Conservation (phyloP, 2,888 invertebrate genomes). For the Aplocera efformata region DNA sequence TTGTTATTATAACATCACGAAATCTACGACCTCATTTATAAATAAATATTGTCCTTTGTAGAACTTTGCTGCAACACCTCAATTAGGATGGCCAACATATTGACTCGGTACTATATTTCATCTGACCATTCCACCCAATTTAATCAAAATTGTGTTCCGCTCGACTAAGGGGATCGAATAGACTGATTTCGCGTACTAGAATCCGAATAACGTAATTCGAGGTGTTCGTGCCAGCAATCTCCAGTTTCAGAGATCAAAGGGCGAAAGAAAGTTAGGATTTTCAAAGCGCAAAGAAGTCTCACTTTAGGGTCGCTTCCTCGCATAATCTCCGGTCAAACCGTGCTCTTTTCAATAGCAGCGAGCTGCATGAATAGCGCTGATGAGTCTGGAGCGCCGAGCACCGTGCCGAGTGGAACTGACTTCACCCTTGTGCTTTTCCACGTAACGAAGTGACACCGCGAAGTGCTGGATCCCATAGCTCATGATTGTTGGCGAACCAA, state of each 20-base stretch:
- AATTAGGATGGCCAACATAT: too few species aligned
- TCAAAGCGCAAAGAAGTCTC: conserved; percentile 20
- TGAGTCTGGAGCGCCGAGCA: conserved; percentile 38
- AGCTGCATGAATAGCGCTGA: conserved; percentile 43
- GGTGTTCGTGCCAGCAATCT: conserved; percentile 19
- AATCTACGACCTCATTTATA: conserved; percentile 31
- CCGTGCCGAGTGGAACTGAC: conserved; percentile 21
- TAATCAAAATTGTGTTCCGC: conserved; percentile 23
- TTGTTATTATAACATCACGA: conserved; percentile 28
- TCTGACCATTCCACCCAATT: conserved; percentile 14
- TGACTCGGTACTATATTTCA: conserved; percentile 28
- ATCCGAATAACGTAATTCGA: conserved; percentile 8
- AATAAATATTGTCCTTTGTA: conserved; percentile 31
- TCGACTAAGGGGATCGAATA: conserved; percentile 12
- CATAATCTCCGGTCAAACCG: conserved; percentile 36
- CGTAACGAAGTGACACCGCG: conserved; percentile 17
- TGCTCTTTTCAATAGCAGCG: conserved; percentile 33
- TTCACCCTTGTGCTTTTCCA: conserved; percentile 25
- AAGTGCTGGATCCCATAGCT: conserved; percentile 1
- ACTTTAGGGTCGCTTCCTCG: conserved; percentile 26
- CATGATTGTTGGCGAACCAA: conserved; percentile 9
- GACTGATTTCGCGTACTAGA: conserved; percentile 12
- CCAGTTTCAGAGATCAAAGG: conserved; percentile 23
- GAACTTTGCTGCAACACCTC: conserved; percentile 31
- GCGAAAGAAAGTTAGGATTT: conserved; percentile 27